phyloP scores from a whole-genome alignment of 2,113 vertebrate species.

The Corythornis cristatus region DNA sequence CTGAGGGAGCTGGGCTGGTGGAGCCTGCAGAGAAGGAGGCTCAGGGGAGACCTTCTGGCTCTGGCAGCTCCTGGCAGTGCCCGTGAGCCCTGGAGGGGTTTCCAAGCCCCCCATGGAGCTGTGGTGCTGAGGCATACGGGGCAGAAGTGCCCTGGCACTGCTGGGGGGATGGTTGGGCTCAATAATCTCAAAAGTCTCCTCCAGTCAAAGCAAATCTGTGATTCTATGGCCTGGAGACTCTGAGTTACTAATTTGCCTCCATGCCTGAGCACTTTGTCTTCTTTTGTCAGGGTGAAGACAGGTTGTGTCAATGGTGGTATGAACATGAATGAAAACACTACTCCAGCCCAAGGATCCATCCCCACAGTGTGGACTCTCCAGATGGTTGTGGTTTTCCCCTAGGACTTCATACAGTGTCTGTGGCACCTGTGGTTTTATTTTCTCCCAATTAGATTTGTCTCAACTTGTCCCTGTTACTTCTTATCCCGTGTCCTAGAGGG shows the following conservation, averaged over 20 bases:
- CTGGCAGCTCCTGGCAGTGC: no score
- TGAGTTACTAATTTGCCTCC: not conserved
- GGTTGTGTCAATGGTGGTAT: fast-evolving
- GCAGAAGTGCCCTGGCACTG: no score
- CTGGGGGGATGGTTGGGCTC: no score
- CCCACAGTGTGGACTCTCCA: not conserved
- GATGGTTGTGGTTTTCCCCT: fast-evolving
- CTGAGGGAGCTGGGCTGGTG: no score
- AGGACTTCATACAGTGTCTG: not conserved
- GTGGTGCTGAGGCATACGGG: no score
- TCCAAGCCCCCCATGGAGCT: no score
- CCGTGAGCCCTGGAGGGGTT: no score
- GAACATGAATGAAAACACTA: not conserved
- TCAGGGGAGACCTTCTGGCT: no score
- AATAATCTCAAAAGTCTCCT: no score
- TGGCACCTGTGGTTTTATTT: not conserved
- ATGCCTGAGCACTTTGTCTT: not conserved
- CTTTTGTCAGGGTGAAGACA: not conserved
- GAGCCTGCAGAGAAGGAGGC: no score
- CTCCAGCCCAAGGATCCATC: not conserved
- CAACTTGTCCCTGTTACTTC: not conserved
- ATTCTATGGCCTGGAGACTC: no score
- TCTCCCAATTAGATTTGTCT: not conserved
- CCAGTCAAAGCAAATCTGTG: no score
- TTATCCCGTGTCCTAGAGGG: not conserved